Conservation (phyloP, 2,888 invertebrate genomes). For the Pachycephus smyrnensis region DNA sequence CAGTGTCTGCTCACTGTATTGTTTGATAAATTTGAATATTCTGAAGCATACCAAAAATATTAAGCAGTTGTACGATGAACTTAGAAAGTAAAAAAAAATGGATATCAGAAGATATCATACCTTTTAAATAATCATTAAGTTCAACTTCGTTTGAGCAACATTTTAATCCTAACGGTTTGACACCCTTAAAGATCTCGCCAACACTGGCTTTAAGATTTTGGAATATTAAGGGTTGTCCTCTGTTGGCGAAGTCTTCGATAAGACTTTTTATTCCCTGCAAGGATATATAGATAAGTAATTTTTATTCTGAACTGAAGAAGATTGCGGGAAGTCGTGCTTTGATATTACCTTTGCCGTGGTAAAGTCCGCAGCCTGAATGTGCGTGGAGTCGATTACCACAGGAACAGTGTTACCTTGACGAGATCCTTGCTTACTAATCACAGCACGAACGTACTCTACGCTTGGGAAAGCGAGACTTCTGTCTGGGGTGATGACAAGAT, state of each 20-base stretch:
- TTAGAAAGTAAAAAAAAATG: background rate
- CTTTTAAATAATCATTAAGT: conserved; percentile 70
- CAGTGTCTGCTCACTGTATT: conserved; percentile 31
- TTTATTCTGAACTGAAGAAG: background rate
- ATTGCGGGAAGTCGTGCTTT: background rate
- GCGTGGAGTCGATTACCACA: conserved; percentile 74
- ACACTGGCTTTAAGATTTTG: conserved; percentile 73
- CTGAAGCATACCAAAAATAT: conserved; percentile 29
- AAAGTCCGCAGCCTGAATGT: conserved; percentile 76
- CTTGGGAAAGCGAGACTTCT: conserved; percentile 75
- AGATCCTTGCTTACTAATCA: conserved; percentile 79
- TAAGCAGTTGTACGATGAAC: background rate
- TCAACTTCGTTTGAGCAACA: conserved; percentile 70
- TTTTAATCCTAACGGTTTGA: conserved; percentile 70
- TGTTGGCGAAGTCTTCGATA: conserved; percentile 71
- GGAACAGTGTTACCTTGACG: conserved; percentile 71
- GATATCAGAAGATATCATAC: conserved; percentile 41
- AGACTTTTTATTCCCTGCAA: conserved; percentile 74
- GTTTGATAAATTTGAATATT: conserved; percentile 28
- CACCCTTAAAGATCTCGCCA: conserved; percentile 71
- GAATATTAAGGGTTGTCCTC: conserved; percentile 72
- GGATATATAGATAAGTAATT: conserved; percentile 18
- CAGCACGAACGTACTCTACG: conserved; percentile 74
- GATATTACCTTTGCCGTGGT: conserved; percentile 73
- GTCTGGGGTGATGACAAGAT: conserved; percentile 73